A percentile compares a stretch with the other conserved stretches of the same genome.
phyloP scores from a whole-genome alignment of 2,888 invertebrate genomes.

The Gnatocerus cornutus region DNA sequence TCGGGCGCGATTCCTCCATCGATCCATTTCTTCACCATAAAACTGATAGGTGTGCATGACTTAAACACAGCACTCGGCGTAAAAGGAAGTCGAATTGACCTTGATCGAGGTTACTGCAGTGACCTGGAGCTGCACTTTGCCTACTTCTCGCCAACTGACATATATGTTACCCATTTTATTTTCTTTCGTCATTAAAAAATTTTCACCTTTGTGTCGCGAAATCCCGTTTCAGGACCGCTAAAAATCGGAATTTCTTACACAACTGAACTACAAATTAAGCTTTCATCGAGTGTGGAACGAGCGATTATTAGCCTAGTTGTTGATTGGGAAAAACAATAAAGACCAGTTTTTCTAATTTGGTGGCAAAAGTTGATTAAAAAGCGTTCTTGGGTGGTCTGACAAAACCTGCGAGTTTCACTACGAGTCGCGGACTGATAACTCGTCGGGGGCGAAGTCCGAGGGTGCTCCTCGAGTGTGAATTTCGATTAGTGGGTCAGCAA shows the following conservation, averaged over 20 bases:
- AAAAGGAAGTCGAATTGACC: slow-evolving; percentile 67
- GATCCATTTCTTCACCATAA: slow-evolving; percentile 40
- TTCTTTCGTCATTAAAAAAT: slow-evolving; percentile 29
- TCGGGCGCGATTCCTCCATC: slow-evolving; percentile 28
- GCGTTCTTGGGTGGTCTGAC: slow-evolving; percentile 25
- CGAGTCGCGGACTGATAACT: slow-evolving; percentile 4
- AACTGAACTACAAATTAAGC: slow-evolving; percentile 22
- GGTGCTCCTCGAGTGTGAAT: slow-evolving; percentile 32
- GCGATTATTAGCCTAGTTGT: slow-evolving; percentile 34
- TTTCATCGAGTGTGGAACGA: slow-evolving; percentile 18
- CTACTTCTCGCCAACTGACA: slow-evolving; percentile 66
- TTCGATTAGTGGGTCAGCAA: slow-evolving; percentile 38
- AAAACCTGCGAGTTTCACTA: neutral
- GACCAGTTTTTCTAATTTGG: slow-evolving; percentile 28
- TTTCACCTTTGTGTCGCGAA: slow-evolving; percentile 33
- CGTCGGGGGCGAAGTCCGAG: too few relatives aligned
- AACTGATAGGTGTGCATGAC: slow-evolving; percentile 47
- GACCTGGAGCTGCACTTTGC: slow-evolving; percentile 68
- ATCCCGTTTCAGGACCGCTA: slow-evolving; percentile 28
- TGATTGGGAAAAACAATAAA: slow-evolving; percentile 27
- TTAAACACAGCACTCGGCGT: slow-evolving; percentile 49
- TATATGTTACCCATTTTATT: slow-evolving; percentile 58
- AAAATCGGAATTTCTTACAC: slow-evolving; percentile 25
- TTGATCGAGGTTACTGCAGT: slow-evolving; percentile 70
- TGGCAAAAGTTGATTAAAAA: slow-evolving; percentile 27